These are phyloP conservation scores for Hyppa rectilinea DNA, from an alignment of 2,888 invertebrate genomes.

Conservation along the genomic window DNA sequence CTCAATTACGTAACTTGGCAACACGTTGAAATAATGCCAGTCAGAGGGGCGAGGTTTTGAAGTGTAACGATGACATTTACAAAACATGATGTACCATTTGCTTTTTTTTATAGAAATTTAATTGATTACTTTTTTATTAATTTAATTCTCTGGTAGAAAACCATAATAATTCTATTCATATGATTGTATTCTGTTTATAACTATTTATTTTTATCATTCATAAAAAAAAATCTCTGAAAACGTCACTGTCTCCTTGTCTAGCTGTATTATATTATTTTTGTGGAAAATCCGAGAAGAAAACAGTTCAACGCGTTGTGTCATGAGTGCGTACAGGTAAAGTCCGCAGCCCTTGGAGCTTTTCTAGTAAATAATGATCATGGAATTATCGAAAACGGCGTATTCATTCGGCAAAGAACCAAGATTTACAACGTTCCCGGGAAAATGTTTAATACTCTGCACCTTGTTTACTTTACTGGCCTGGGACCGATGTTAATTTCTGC, in stretches of 20 bases:
- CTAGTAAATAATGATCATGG: slow-evolving; percentile 86
- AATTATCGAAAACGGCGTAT: slow-evolving; percentile 83
- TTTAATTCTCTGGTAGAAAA: neutral
- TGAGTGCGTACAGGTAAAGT: slow-evolving; percentile 69
- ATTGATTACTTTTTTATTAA: slow-evolving; percentile 9
- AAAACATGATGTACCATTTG: slow-evolving; percentile 54
- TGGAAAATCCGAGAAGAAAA: slow-evolving; percentile 56
- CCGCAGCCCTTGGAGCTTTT: slow-evolving; percentile 70
- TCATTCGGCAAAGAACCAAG: slow-evolving; percentile 77
- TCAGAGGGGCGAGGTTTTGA: slow-evolving; percentile 64
- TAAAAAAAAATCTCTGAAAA: neutral
- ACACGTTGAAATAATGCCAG: slow-evolving; percentile 67
- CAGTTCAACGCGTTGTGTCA: slow-evolving; percentile 67
- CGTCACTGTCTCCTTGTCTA: slow-evolving; percentile 36
- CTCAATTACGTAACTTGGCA: slow-evolving; percentile 66
- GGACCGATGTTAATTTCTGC: slow-evolving; percentile 47
- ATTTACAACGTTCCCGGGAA: slow-evolving; percentile 70
- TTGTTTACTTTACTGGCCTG: slow-evolving; percentile 57
- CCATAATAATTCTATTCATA: neutral
- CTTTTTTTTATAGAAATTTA: slow-evolving; percentile 24
- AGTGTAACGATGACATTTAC: slow-evolving; percentile 64
- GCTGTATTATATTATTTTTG: slow-evolving; percentile 46
- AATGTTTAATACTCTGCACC: slow-evolving; percentile 67
- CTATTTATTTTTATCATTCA: too few relatives aligned
- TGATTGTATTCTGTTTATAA: too few relatives aligned